Evolutionary conservation across 2,113 vertebrate genomes (phyloP), one percentile per base, ranked within the genome.

Genomic region (Engystomops pustulosus): DNA sequence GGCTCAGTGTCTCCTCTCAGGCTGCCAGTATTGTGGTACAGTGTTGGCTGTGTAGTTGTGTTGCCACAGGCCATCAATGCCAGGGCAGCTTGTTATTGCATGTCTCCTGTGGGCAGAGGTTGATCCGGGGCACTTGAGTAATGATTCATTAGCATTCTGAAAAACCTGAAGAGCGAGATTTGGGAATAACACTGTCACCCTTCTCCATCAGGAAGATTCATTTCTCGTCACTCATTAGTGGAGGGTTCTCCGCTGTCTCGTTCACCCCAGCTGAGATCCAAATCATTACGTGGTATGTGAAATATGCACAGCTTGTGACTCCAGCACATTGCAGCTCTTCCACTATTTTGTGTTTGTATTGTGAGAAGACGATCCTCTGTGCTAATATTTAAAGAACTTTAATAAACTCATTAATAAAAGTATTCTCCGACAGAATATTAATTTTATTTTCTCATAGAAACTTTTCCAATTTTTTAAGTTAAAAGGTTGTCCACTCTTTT

Each of bases 101-200:
- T 6, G 30, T 9, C 75, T 78, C n/a, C 4, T 38, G 49, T 9
- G 51, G 75, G 70, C 41, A 49, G 41, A 60, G 75, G 51, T 60
- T 78, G 51, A 41, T 41, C 75, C 5, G 51, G 51, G 75, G 41
- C 51, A 58, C 34, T 77, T 62, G 45, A 72, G 70, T 18, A 44
- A 47, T 72, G 41, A 20, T 32, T 38, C 20, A 60, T 3, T 78
- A 51, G 7, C 74, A 76, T 76, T 76, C 74, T 76, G 53, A 6
- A 55, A 23, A 55, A 55, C 74, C 74, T 55, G 74, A n/a, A 58
- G 9, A 58, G 4, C 74, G 38, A 9, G 49, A 58, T 17, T n/a
- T 25, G 32, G 49, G 30, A 75, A 30, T 30, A 15, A 32, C 32
- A 11, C 51, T 3, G 27, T 36, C 49, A 9, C 49, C 17, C 30